These are phyloP conservation scores for Perca fluviatilis DNA, from an alignment of 2,113 vertebrate species.

Conservation along the genomic window DNA sequence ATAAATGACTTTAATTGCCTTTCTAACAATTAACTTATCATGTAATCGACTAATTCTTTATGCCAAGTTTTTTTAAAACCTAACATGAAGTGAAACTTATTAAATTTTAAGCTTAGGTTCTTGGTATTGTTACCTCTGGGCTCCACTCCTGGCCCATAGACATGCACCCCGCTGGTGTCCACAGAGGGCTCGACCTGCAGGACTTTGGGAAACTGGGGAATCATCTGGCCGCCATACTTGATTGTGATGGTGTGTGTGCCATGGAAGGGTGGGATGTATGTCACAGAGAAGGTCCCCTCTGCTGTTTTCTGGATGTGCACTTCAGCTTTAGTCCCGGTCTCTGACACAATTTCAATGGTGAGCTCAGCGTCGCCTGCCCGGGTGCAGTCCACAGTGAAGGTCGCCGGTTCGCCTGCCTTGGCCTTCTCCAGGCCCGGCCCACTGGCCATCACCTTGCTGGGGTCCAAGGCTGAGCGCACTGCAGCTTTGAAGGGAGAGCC, in stretches of 20 bases:
- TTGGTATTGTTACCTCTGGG: conserved; percentile 84
- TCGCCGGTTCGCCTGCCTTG: conserved; percentile 87
- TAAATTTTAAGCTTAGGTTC: not conserved
- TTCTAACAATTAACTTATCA: not conserved
- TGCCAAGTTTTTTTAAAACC: not conserved
- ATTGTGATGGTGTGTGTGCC: conserved; percentile 95
- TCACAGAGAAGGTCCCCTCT: conserved; percentile 93
- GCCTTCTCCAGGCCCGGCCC: conserved; percentile 92
- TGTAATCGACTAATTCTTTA: not conserved
- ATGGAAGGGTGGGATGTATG: conserved; percentile 91
- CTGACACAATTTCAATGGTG: conserved; percentile 94
- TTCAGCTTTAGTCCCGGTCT: conserved; percentile 90
- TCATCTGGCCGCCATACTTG: conserved; percentile 90
- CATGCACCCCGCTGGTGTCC: conserved; percentile 90
- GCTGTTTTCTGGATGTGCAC: conserved; percentile 93
- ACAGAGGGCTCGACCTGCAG: conserved; percentile 91
- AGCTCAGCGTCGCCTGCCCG: conserved; percentile 91
- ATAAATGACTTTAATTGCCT: not conserved
- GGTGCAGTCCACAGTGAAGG: conserved; percentile 94
- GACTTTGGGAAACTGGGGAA: conserved; percentile 91
- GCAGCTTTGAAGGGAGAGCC: conserved; percentile 93
- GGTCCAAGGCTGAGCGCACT: conserved; percentile 88
- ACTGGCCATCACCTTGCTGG: conserved; percentile 90
- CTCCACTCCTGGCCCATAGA: conserved; percentile 94
- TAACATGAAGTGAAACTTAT: not conserved